Percentiles rank a stretch among this genome's conserved stretches.
phyloP scores from a whole-genome alignment of 2,797 vertebrate species.

The Gastrophryne carolinensis region DNA sequence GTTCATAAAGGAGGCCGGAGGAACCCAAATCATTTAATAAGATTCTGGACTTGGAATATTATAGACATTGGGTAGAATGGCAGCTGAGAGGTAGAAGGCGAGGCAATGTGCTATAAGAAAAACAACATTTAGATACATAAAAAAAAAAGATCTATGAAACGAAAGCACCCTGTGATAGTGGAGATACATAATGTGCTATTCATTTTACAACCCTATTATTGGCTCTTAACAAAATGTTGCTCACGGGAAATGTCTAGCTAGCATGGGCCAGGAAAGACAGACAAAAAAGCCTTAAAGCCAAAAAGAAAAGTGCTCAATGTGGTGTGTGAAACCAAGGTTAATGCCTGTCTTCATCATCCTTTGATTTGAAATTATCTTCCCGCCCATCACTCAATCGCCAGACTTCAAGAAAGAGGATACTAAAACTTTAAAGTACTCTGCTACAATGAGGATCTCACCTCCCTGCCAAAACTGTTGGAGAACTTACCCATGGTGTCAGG shows the following conservation, averaged over 20 bases:
- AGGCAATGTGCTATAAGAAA: not conserved
- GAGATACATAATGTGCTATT: not conserved
- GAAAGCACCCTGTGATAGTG: not conserved
- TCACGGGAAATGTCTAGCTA: not conserved
- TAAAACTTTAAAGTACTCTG: too few relatives aligned
- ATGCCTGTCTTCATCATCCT: too few relatives aligned
- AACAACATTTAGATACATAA: not conserved
- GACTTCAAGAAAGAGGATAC: too few relatives aligned
- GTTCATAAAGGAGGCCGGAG: not conserved
- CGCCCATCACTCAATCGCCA: too few relatives aligned
- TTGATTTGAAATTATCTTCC: too few relatives aligned
- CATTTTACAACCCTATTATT: constrained; percentile 14
- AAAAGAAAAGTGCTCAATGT: too few relatives aligned
- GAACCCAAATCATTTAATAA: not conserved
- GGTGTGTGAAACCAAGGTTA: too few relatives aligned
- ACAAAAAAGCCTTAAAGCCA: too few relatives aligned
- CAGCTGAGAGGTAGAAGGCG: not conserved
- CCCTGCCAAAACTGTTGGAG: too few relatives aligned
- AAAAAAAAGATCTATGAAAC: not conserved
- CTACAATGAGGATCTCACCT: too few relatives aligned
- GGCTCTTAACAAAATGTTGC: not conserved
- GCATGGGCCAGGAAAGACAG: too few relatives aligned
- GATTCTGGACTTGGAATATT: not conserved
- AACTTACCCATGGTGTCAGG: too few relatives aligned
- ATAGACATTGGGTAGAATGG: not conserved